A percentile compares a stretch with the other conserved stretches of the same genome.
Conservation (phyloP, 1,140 invertebrate species). For the Brachionus rotundiformis region DNA sequence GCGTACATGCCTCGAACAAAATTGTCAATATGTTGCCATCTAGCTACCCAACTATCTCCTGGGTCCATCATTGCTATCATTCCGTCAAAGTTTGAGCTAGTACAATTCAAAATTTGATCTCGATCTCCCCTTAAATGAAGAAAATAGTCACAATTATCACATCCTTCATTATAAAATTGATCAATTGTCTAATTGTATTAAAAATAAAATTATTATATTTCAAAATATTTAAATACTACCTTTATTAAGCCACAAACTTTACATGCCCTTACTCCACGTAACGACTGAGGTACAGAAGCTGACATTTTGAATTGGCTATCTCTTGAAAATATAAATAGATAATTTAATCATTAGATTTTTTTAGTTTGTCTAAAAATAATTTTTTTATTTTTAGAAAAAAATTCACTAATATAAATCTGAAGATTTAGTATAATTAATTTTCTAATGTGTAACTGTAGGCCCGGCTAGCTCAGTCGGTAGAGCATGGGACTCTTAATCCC, state of each 20-base stretch:
- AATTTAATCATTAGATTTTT: no score
- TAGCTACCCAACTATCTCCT: conserved; percentile 93
- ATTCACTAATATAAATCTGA: no score
- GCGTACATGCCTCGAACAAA: conserved; percentile 55
- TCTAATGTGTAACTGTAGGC: background rate
- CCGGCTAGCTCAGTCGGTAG: conserved; percentile 40
- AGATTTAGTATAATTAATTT: no score
- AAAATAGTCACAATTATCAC: conserved; percentile 94
- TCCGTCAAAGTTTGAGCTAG: conserved; percentile 92
- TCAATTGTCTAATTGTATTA: conserved; percentile 77
- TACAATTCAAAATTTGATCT: conserved; percentile 91
- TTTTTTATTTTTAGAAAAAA: background rate
- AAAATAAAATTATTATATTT: conserved; percentile 25
- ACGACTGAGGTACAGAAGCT: background rate
- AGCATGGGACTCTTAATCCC: conserved; percentile 31
- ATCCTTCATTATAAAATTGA: conserved; percentile 92
- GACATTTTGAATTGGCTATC: conserved; percentile 23
- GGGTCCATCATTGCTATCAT: conserved; percentile 88
- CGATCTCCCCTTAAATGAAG: conserved; percentile 88
- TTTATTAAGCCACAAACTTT: conserved; percentile 53
- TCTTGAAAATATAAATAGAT: no score
- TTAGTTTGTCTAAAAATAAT: background rate
- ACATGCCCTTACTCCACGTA: conserved; percentile 53
- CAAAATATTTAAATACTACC: conserved; percentile 4
- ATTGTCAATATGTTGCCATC: conserved; percentile 91